A percentile compares a stretch with the other conserved stretches of the same genome.
phyloP scores from a whole-genome alignment of 2,797 vertebrate genomes.

The Pseudopleuronectes americanus region DNA sequence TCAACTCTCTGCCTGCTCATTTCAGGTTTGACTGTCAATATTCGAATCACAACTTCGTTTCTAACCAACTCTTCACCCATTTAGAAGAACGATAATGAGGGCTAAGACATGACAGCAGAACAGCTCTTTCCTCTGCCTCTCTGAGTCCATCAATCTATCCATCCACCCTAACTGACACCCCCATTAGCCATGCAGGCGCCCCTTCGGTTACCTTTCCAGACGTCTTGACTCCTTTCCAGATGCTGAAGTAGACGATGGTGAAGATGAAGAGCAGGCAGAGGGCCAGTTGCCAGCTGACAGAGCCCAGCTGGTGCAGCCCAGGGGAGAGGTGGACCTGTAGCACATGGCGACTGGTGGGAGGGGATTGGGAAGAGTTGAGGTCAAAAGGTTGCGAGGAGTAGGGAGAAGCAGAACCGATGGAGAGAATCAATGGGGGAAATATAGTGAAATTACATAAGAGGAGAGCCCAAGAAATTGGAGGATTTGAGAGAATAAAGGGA shows the following conservation, averaged over 20 bases:
- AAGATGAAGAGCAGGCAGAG: slow-evolving; percentile 97
- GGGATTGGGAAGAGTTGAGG: slow-evolving; percentile 18
- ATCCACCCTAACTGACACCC: slow-evolving; percentile 53
- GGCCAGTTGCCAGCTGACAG: slow-evolving; percentile 95
- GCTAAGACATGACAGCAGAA: slow-evolving; percentile 25
- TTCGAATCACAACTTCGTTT: not conserved
- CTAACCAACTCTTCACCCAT: slow-evolving; percentile 20
- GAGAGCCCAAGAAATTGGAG: not conserved
- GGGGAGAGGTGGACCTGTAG: slow-evolving; percentile 92
- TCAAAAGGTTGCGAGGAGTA: not conserved
- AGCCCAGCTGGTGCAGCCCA: slow-evolving; percentile 93
- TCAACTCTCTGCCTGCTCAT: not conserved
- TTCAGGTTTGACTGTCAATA: not conserved
- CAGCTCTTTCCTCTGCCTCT: not conserved
- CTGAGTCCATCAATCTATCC: slow-evolving; percentile 37
- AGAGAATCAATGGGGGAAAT: not conserved
- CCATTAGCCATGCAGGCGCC: slow-evolving; percentile 61
- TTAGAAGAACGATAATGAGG: slow-evolving; percentile 42
- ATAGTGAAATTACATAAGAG: not conserved
- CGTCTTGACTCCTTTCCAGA: slow-evolving; percentile 99
- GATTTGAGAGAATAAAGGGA: not conserved
- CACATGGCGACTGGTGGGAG: slow-evolving; percentile 89
- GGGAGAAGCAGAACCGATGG: not conserved
- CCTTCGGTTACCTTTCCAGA: slow-evolving; percentile 92
- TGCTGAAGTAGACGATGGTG: slow-evolving; percentile 97